Base-by-base conservation (phyloP, 2,888 invertebrate genomes). In the Pammene aurita region DNA sequence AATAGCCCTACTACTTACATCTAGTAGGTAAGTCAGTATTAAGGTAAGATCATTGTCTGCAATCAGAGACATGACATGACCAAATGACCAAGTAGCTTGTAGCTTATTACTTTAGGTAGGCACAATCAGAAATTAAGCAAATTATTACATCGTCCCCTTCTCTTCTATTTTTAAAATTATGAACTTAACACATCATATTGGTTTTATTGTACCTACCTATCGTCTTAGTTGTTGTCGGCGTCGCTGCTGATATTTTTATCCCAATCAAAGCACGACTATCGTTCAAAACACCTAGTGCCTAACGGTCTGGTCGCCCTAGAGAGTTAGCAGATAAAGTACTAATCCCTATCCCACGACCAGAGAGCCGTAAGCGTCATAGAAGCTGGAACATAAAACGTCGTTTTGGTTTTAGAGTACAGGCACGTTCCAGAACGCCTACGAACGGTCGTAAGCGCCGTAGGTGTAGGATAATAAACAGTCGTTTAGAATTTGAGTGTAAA, bases 271-370 rank as follows among this genome's bases (percentile, higher is more conserved):
- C 18, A 7, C 41, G 16, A 7, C 38, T 38, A 38, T 16, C 41
- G 56, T 42, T 57, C 18, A 42, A 57, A 35, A 56, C 16, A 16
- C n/a, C 55, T 9, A 54, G 35, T 14, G 34, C 5, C n/a, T 48
- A 61, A 61, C 61, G 35, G 16, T 48, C 7, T 38, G 16, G 9
- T 48, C 38, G 35, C 61, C 61, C 61, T 61, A 61, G 48, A 61
- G 61, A 34, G 44, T 60, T 61, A 61, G 50, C 38, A 48, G 13
- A 61, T 35, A 48, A 42, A 38, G 60, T 44, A 58, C 42, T 54
- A 34, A 11, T 54, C 13, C 7, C 7, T 18, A 13, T n/a, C 2
- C 18, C 42, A 57, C 7, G 7, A 42, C 13, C 0, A 18, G n/a
- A 57, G 1, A 16, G 41, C 0, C 38, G 18, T 57, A 57, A 13